A percentile compares a stretch with the other conserved stretches of the same genome.
Evolutionary conservation across 2,888 invertebrate species (phyloP).

Genomic region (Cataglyphis altisquamis): DNA sequence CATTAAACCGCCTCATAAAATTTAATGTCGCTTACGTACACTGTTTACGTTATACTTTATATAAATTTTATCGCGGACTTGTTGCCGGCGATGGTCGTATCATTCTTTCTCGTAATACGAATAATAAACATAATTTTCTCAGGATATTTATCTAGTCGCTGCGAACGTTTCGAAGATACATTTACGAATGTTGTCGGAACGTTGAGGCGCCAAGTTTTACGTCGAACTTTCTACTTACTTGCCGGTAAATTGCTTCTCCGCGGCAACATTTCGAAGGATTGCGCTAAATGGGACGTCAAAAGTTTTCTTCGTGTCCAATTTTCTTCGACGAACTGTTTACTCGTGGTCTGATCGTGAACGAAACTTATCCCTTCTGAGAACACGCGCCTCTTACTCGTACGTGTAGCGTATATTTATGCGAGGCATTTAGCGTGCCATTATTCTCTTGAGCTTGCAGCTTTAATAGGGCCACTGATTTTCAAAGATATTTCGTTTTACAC

Average conservation of each 20-base stretch:
- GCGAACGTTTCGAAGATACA: neutral
- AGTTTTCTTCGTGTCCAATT: constrained; percentile 46
- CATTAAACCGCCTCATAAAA: neutral
- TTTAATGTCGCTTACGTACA: neutral
- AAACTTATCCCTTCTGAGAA: neutral
- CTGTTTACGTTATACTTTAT: neutral
- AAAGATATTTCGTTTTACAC: neutral
- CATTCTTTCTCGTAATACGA: neutral
- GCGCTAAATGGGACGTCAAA: constrained; percentile 55
- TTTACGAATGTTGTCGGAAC: constrained; percentile 12
- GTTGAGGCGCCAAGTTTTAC: constrained; percentile 14
- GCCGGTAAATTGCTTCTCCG: constrained; percentile 31
- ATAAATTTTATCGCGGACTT: constrained; percentile 27
- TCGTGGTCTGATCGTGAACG: constrained; percentile 10
- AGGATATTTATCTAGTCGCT: neutral
- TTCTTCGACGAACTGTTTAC: constrained; percentile 42
- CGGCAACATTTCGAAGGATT: constrained; percentile 38
- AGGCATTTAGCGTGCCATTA: constrained; percentile 16
- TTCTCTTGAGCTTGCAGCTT: neutral
- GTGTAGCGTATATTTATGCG: constrained; percentile 7
- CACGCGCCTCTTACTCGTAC: neutral
- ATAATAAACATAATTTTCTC: constrained; percentile 33
- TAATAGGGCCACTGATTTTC: neutral
- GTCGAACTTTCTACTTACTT: constrained; percentile 43
- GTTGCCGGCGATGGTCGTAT: neutral